These are phyloP conservation scores for Gallinago media DNA, from an alignment of 2,113 vertebrate species.

Conservation along the genomic window DNA sequence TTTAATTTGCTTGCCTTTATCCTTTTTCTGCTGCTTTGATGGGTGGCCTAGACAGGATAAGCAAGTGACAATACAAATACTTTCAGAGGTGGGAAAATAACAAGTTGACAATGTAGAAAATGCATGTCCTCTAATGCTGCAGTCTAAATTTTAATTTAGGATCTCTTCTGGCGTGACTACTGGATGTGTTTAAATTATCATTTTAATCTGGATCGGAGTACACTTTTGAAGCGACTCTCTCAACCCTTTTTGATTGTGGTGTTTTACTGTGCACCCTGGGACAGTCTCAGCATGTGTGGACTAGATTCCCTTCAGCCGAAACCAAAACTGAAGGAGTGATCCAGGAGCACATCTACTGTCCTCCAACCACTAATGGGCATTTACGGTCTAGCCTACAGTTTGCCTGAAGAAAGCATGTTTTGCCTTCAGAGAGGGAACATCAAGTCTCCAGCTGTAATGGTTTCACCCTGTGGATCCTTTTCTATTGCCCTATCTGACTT, in stretches of 20 bases:
- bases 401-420: not conserved
- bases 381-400: not conserved
- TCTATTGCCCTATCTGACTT: not conserved
- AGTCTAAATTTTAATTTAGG: not conserved
- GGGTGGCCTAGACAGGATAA: not conserved
- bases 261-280: not conserved
- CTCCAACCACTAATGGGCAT: not conserved
- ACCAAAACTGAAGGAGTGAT: not conserved
- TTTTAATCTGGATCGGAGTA: not conserved
- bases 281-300: not conserved
- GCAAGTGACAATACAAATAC: not conserved
- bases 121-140: not conserved
- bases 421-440: not conserved
- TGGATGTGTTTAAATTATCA: not conserved
- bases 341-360: not conserved
- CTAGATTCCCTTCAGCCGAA: not conserved
- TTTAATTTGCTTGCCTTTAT: conserved; percentile 1
- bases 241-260: accelerated
- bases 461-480: not conserved
- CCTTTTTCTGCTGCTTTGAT: not conserved
- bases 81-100: not conserved
- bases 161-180: not conserved
- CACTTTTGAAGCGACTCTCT: not conserved
- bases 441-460: not conserved
- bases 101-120: not conserved